Conservation (phyloP, 2,797 vertebrate genomes). For the Somateria mollissima region DNA sequence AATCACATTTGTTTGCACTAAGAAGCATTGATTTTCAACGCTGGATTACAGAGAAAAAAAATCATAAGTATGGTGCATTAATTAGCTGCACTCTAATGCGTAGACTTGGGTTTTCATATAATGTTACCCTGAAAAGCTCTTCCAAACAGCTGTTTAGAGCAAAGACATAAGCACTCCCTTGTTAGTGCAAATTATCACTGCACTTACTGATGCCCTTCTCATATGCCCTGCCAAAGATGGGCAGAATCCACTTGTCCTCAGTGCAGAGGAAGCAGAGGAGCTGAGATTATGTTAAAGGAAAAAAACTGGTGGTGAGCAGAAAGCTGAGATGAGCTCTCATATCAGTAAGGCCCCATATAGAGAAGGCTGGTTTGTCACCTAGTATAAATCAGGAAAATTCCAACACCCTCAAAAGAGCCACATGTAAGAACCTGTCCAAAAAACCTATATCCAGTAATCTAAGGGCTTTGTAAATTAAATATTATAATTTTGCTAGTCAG, state of each 20-base stretch:
- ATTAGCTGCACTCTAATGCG: neutral
- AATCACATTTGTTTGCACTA: neutral
- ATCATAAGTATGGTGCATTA: accelerated
- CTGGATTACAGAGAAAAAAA: neutral
- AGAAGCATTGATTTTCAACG: neutral
- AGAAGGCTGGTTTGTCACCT: neutral
- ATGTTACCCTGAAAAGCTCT: neutral
- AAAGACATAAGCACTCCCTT: neutral
- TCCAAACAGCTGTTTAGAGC: neutral
- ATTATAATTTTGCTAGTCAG: neutral
- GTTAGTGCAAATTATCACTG: neutral
- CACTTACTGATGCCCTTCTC: neutral
- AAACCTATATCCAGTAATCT: neutral
- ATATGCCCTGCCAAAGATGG: neutral
- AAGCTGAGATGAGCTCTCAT: neutral
- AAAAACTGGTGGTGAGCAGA: neutral
- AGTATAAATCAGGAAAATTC: neutral
- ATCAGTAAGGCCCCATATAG: neutral
- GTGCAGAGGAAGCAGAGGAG: neutral
- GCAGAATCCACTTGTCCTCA: neutral
- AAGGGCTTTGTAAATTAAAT: neutral
- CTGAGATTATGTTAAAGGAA: neutral
- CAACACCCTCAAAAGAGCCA: neutral
- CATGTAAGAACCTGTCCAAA: neutral
- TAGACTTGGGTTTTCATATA: neutral